Conservation (phyloP, 2,888 invertebrate genomes). For the Leptura quadrifasciata region DNA sequence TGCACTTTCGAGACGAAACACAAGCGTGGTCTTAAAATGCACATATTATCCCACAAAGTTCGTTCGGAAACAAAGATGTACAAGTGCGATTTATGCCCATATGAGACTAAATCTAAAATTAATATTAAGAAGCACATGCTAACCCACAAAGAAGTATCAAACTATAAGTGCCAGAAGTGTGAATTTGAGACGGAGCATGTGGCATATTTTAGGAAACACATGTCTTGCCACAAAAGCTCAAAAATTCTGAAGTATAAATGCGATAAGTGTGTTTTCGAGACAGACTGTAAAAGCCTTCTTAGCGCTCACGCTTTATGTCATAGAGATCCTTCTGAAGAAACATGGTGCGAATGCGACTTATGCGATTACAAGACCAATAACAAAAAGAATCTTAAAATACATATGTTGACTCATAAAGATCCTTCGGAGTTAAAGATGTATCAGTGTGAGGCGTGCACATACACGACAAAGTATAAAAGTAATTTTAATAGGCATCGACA, state of each 20-base stretch:
- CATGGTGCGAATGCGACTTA: not conserved
- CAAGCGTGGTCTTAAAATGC: too few species aligned
- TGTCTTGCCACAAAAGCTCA: too few species aligned
- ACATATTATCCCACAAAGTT: too few species aligned
- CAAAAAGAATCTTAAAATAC: not conserved
- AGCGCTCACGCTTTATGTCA: not conserved
- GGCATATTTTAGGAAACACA: too few species aligned
- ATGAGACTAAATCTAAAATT: too few species aligned
- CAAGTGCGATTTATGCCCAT: too few species aligned
- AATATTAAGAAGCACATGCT: too few species aligned
- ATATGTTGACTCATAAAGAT: not conserved
- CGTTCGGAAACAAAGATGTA: too few species aligned
- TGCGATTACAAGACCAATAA: not conserved
- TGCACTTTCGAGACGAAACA: too few species aligned
- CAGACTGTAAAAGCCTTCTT: not conserved
- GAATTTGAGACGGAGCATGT: too few species aligned
- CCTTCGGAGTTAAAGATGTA: not conserved
- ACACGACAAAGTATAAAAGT: not conserved
- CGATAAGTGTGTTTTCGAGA: not conserved
- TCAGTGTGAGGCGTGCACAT: not conserved
- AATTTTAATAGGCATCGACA: not conserved
- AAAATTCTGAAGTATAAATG: not conserved
- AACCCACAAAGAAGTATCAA: too few species aligned
- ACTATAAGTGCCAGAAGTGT: too few species aligned
- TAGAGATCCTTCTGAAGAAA: not conserved